Conservation (phyloP, 2,113 vertebrate species). For the Numenius arquata region DNA sequence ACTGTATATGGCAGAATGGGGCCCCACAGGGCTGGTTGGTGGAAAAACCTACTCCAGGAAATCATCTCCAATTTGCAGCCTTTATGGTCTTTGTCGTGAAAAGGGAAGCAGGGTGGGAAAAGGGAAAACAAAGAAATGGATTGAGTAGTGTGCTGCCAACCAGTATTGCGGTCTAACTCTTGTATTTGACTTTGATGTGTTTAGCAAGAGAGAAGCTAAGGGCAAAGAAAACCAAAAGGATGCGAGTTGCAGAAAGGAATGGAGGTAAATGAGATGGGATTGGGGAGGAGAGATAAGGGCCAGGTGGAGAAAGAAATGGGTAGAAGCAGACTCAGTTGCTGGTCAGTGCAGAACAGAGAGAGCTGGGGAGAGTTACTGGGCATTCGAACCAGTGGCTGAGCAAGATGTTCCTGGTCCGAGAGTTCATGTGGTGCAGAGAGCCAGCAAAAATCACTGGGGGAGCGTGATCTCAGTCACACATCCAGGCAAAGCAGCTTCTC, state of each 20-base stretch:
- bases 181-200: neutral
- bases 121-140: neutral
- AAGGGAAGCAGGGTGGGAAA: neutral
- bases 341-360: neutral
- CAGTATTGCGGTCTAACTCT: neutral
- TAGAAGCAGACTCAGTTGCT: neutral
- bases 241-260: neutral
- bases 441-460: neutral
- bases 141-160: neutral
- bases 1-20: neutral
- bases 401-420: neutral
- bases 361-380: neutral
- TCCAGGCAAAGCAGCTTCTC: neutral
- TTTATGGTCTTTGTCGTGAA: neutral
- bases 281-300: neutral
- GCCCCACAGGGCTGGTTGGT: neutral
- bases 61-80: neutral
- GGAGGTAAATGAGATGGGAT: neutral
- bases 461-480: rapidly evolving
- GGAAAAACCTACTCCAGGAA: neutral
- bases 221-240: neutral
- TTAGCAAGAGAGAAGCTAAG: neutral
- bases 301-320: neutral
- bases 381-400: neutral
- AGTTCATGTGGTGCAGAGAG: neutral